Evolutionary conservation across 2,888 invertebrate species (phyloP), one percentile per base, ranked within the genome.

Genomic region (Cloeon dipterum): DNA sequence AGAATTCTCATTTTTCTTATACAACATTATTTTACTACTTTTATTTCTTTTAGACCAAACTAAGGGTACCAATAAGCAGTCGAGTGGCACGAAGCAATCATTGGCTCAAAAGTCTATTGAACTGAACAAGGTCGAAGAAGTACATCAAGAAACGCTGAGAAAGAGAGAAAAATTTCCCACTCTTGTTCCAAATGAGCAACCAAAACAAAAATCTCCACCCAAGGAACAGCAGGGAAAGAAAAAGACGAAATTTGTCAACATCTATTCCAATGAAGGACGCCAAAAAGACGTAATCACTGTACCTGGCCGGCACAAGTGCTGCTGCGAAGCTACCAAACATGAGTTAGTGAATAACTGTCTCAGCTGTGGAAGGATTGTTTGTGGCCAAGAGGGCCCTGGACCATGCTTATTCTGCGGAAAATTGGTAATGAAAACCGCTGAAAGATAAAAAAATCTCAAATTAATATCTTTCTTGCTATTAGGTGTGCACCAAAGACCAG

Each of bases 301-400:
- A 52, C 4, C 47, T 74, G 93, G 93, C 10, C 66, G 96, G 25
- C 78, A 81, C 49, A 62, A 62, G 35, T 98, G 98, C 56, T 74
- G 85, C 40, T 98, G 98, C 52, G 85, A 94, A 55, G 94, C 94
- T 0, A 66, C 74, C 3, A 78, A 75, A 49, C 98, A 99, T 54
- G 66, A 68, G 38, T 62, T 98, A 34, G 65, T 99, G 39, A 88
- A 85, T 52, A 98, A 99, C 57, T 98, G 98, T 50, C 53, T 81
- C 10, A 69, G 71, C 41, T 98, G 98, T 57, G 98, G 98, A 0
- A 68, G 93, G 39, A 79, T 99, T 42, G 81, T 96, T 4, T 98
- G 96, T 56, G 69, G 69, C 38, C 89, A 93, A 58, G 98, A 98
- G 61, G 94, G 96, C 2, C 79, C 91, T 7, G 98, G 98, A 0